Percentiles rank a stretch among this genome's conserved stretches.
phyloP scores from a whole-genome alignment of 53 echinoderm and acorn worm species.

The Holothuria leucospilota region DNA sequence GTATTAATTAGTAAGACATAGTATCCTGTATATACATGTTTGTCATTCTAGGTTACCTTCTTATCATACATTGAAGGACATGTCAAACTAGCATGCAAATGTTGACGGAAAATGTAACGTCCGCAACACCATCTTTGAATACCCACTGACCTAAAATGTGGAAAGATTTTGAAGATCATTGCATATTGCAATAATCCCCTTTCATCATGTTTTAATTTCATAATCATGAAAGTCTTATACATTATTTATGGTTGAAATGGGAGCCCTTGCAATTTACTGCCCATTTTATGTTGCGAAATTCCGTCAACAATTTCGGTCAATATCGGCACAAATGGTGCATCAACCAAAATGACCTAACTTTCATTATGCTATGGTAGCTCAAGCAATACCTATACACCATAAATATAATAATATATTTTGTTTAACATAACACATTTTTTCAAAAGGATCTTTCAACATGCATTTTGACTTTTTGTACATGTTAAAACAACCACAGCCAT shows the following conservation, averaged over 20 bases:
- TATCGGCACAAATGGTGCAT: not conserved
- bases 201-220: constrained; percentile 23
- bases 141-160: not conserved
- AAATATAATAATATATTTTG: too few species aligned
- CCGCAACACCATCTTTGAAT: not conserved
- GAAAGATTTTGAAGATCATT: not conserved
- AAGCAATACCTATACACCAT: too few species aligned
- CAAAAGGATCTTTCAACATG: too few species aligned
- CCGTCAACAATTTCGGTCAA: constrained; percentile 6
- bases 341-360: not conserved
- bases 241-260: constrained; percentile 2
- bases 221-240: not conserved
- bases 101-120: not conserved
- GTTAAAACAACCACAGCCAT: too few species aligned
- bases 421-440: too few species aligned
- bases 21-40: not conserved
- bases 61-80: not conserved
- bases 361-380: too few species aligned
- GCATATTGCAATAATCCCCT: constrained; percentile 6
- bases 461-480: too few species aligned
- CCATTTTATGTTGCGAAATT: constrained; percentile 26
- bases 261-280: constrained; percentile 3
- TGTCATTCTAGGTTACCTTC: not conserved
- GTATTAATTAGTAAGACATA: too few species aligned
- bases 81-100: not conserved